phyloP scores from a whole-genome alignment of 2,113 vertebrate genomes.

The Aepyceros melampus region DNA sequence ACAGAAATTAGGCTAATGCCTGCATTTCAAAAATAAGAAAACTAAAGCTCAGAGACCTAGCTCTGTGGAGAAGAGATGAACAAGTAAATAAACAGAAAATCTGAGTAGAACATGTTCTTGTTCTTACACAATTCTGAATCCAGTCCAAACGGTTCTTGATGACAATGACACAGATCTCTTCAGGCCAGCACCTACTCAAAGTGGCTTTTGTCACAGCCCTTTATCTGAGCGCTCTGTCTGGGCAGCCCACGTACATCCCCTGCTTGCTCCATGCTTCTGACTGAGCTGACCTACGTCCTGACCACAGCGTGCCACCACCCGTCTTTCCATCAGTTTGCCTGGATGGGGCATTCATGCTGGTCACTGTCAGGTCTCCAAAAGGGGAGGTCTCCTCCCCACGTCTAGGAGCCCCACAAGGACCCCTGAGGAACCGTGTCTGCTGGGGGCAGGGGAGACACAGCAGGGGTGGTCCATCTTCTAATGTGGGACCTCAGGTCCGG shows the following conservation, averaged over 20 bases:
- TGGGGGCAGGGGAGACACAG: background rate
- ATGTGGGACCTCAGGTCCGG: background rate
- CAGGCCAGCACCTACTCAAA: background rate
- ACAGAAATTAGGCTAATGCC: background rate
- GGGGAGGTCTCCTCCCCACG: fast-evolving
- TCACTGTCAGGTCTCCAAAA: background rate
- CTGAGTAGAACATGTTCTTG: background rate
- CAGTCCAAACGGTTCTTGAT: background rate
- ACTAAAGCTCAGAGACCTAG: background rate
- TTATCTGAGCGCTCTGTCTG: no score
- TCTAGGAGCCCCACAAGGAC: background rate
- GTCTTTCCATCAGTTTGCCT: background rate
- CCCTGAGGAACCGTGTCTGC: background rate
- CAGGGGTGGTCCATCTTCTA: background rate
- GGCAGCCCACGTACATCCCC: background rate
- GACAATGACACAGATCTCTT: background rate
- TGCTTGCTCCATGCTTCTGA: background rate
- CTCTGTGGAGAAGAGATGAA: background rate
- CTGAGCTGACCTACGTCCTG: background rate
- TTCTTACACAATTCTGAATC: background rate
- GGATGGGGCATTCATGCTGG: background rate
- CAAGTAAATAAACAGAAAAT: background rate
- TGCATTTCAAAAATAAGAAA: background rate
- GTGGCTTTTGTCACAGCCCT: fast-evolving
- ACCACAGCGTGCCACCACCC: background rate